These are phyloP conservation scores for Hecatera dysodea DNA, from an alignment of 2,888 invertebrate genomes.

Conservation along the genomic window DNA sequence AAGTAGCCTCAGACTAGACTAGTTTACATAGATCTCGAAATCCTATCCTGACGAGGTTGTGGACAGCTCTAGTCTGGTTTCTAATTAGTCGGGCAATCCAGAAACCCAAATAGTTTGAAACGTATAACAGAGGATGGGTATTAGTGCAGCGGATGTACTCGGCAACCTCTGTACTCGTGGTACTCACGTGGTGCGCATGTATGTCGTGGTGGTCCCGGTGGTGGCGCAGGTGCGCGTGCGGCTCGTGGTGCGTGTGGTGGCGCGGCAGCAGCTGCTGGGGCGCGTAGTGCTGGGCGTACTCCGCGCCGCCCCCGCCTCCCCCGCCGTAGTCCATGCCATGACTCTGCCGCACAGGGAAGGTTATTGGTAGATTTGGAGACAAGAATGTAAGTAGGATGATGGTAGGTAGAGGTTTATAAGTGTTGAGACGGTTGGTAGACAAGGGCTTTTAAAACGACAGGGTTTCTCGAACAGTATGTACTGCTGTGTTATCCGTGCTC, in stretches of 20 bases:
- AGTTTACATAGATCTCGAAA: neutral
- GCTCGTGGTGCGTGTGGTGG: slow-evolving; percentile 87
- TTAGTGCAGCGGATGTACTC: no score
- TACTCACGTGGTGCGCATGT: slow-evolving; percentile 87
- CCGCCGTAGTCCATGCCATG: slow-evolving; percentile 90
- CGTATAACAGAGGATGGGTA: no score
- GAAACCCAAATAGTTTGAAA: no score
- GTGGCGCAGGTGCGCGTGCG: slow-evolving; percentile 86
- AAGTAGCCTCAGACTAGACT: neutral
- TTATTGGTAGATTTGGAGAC: slow-evolving; percentile 10
- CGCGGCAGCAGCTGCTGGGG: slow-evolving; percentile 87
- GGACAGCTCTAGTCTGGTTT: no score
- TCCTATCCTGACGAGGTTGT: neutral
- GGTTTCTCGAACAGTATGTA: neutral
- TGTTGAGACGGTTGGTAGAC: neutral
- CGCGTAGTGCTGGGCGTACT: slow-evolving; percentile 88
- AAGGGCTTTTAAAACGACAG: neutral
- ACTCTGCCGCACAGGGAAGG: slow-evolving; percentile 75
- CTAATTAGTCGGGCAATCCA: no score
- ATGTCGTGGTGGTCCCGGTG: slow-evolving; percentile 88
- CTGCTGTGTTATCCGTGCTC: no score
- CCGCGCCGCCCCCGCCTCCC: slow-evolving; percentile 83
- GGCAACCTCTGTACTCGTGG: neutral
- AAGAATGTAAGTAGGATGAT: neutral
- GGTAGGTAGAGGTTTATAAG: neutral